Percentiles rank a stretch among this genome's conserved stretches.
Conservation (phyloP, 2,888 invertebrate species). For the Parnassius smintheus region DNA sequence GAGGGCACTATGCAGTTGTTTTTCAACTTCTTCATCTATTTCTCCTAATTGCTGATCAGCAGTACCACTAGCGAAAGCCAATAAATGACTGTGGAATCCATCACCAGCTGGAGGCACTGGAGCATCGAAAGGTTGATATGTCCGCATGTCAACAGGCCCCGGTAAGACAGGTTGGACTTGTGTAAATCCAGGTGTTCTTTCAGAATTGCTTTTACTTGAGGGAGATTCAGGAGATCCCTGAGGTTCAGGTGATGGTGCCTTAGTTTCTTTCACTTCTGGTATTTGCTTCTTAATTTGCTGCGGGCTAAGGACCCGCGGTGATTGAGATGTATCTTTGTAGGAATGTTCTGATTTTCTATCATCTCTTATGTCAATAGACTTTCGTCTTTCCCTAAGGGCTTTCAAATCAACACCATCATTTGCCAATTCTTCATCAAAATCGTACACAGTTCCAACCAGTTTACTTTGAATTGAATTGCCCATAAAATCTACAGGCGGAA, state of each 20-base stretch:
- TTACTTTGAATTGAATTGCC: slow-evolving; percentile 89
- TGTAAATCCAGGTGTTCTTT: slow-evolving; percentile 56
- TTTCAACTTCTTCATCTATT: slow-evolving; percentile 90
- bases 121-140: slow-evolving; percentile 86
- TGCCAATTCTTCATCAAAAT: slow-evolving; percentile 91
- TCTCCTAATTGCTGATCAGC: slow-evolving; percentile 87
- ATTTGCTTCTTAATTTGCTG: slow-evolving; percentile 69
- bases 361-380: slow-evolving; percentile 85
- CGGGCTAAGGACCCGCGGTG: slow-evolving; percentile 81
- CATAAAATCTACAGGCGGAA: slow-evolving; percentile 67
- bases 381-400: slow-evolving; percentile 88
- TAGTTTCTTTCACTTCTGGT: slow-evolving; percentile 31
- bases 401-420: slow-evolving; percentile 88
- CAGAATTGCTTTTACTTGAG: slow-evolving; percentile 39
- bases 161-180: slow-evolving; percentile 88
- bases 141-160: slow-evolving; percentile 94
- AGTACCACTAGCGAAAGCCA: slow-evolving; percentile 85
- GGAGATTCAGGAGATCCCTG: slow-evolving; percentile 45
- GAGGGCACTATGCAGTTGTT: slow-evolving; percentile 86
- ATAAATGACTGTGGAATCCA: slow-evolving; percentile 82
- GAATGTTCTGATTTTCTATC: slow-evolving; percentile 81
- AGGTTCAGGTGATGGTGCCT: slow-evolving; percentile 56
- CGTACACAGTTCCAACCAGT: slow-evolving; percentile 92
- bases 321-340: slow-evolving; percentile 79
- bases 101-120: slow-evolving; percentile 80